A percentile compares a stretch with the other conserved stretches of the same genome.
Evolutionary conservation across 2,113 vertebrate species (phyloP).

Genomic region (Channa maculata): DNA sequence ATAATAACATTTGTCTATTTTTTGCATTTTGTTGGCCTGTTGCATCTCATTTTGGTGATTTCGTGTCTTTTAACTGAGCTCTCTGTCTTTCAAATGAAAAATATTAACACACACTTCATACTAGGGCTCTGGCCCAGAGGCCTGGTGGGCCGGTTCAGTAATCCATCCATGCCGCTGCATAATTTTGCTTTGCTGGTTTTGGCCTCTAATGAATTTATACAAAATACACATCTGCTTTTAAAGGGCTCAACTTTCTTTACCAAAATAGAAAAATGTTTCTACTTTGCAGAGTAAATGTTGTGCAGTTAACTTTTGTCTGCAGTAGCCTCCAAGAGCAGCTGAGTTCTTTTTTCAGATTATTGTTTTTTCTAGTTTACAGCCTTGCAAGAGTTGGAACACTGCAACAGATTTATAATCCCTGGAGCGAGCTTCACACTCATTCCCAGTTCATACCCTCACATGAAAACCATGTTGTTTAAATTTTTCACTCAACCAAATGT

Average conservation of each 20-base stretch:
- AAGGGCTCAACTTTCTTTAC: slow-evolving; percentile 2
- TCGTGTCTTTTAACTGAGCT: too few species aligned
- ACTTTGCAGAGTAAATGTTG: background rate
- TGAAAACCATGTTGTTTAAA: slow-evolving; percentile 62
- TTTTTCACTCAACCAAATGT: slow-evolving; percentile 56
- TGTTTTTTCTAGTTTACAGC: background rate
- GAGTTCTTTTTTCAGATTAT: background rate
- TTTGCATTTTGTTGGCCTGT: background rate
- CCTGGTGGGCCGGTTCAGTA: too few species aligned
- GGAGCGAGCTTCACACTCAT: background rate
- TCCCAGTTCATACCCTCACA: slow-evolving; percentile 11
- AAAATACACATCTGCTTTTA: slow-evolving; percentile 30
- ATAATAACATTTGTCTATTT: background rate
- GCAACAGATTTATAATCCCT: slow-evolving; percentile 2
- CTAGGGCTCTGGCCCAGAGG: too few species aligned
- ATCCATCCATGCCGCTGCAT: background rate
- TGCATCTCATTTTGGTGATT: too few species aligned
- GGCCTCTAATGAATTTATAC: slow-evolving; percentile 2
- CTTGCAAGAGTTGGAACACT: background rate
- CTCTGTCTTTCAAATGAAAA: too few species aligned
- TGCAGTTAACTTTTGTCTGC: accelerated
- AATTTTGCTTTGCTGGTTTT: background rate
- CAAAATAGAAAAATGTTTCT: background rate
- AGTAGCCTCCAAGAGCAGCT: background rate
- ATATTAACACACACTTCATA: too few species aligned